These are phyloP conservation scores for Argyrosomus japonicus DNA, from an alignment of 2,113 vertebrate species.

Conservation along the genomic window DNA sequence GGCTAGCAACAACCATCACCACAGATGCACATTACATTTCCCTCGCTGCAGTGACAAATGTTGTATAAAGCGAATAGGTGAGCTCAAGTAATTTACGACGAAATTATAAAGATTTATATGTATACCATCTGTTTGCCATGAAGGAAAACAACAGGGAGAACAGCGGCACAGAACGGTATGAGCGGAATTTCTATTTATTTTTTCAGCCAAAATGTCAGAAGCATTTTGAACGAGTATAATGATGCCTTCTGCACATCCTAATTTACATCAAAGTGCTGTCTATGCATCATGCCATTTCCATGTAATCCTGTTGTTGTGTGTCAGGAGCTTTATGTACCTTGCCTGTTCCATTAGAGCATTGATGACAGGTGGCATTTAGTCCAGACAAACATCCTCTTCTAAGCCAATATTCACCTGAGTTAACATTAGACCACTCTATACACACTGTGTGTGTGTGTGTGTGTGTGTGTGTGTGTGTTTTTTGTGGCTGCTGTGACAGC, in stretches of 20 bases:
- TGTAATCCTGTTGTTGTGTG: constrained; percentile 35
- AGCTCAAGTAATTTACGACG: neutral
- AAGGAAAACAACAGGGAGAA: neutral
- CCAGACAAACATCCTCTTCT: constrained; percentile 74
- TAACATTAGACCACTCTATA: constrained; percentile 69
- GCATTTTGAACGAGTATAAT: neutral
- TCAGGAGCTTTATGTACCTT: constrained; percentile 39
- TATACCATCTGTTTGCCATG: neutral
- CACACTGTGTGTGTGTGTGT: constrained; percentile 38
- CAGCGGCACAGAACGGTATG: constrained; percentile 21
- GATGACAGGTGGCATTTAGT: constrained; percentile 77
- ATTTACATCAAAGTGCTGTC: constrained; percentile 5
- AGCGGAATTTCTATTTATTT: neutral
- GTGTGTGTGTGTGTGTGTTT: constrained; percentile 41
- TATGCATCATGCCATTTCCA: constrained; percentile 35
- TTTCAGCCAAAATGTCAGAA: neutral
- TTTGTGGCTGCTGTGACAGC: constrained; percentile 66
- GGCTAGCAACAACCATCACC: constrained; percentile 74
- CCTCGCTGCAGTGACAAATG: constrained; percentile 37
- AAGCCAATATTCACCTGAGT: constrained; percentile 76
- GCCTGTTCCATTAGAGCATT: constrained; percentile 65
- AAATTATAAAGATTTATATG: neutral
- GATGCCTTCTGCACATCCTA: neutral
- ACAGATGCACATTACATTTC: constrained; percentile 45
- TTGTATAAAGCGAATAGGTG: constrained; percentile 18